phyloP scores from a whole-genome alignment of 2,113 vertebrate species.

The Chaetodon auriga region DNA sequence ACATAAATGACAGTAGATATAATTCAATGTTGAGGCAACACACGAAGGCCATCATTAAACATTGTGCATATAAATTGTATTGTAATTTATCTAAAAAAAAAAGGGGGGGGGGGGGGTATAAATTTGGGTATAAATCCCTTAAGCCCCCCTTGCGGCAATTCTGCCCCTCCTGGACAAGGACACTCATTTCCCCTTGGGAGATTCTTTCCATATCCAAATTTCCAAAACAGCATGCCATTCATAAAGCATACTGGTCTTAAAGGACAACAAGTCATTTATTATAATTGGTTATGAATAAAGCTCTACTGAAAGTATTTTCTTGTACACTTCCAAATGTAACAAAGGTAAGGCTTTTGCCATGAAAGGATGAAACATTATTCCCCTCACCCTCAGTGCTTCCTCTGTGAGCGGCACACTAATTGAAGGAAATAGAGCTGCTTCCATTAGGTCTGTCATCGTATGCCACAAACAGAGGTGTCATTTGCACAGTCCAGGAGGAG shows the following conservation, averaged over 20 bases:
- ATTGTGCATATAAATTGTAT: background rate
- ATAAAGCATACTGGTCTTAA: background rate
- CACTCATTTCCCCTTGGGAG: background rate
- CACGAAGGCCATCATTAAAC: slow-evolving; percentile 3
- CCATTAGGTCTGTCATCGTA: background rate
- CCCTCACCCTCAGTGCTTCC: background rate
- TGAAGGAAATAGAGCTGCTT: slow-evolving; percentile 5
- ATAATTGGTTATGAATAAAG: background rate
- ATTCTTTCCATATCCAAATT: background rate
- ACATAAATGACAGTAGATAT: background rate
- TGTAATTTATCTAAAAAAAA: slow-evolving; percentile 37
- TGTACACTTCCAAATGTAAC: background rate
- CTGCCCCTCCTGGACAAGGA: background rate
- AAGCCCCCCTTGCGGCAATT: background rate
- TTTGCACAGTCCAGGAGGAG: background rate
- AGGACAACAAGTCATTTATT: background rate
- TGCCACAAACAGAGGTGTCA: background rate
- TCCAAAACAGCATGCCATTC: background rate
- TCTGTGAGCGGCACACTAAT: background rate
- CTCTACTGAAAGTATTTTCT: background rate
- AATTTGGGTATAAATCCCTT: slow-evolving; percentile 26
- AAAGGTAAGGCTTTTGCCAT: background rate
- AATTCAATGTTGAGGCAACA: background rate
- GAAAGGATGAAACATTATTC: background rate
- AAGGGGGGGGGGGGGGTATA: slow-evolving; percentile 17